Evolutionary conservation across 2,113 vertebrate species (phyloP).

Genomic region (Cricetomys ansorgei): DNA sequence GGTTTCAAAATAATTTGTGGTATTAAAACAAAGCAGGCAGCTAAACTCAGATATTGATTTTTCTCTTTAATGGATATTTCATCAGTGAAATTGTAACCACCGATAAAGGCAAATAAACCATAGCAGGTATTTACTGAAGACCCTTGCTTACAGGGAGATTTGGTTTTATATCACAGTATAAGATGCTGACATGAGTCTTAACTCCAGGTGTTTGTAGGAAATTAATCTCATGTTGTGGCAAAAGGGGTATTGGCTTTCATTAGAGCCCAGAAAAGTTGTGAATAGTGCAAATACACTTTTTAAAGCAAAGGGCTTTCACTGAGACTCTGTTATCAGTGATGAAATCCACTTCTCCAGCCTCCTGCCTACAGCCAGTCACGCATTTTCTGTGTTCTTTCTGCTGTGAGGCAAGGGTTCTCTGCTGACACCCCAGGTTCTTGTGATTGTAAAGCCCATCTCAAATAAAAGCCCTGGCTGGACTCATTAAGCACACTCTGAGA

Average conservation of each 20-base stretch:
- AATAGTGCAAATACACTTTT: constrained; percentile 60
- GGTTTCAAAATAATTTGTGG: constrained; percentile 72
- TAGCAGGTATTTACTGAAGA: constrained; percentile 54
- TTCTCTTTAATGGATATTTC: constrained; percentile 67
- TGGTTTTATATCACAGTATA: neutral
- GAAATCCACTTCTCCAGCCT: neutral
- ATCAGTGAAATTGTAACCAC: constrained; percentile 70
- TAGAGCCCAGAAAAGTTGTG: constrained; percentile 30
- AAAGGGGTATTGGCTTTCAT: neutral
- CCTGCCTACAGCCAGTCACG: neutral
- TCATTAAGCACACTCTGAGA: constrained; percentile 11
- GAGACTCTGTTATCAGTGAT: neutral
- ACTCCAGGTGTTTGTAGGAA: constrained; percentile 45
- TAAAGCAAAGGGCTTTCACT: neutral
- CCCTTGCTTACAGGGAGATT: constrained; percentile 28
- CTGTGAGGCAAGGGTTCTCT: neutral
- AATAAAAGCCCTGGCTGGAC: neutral
- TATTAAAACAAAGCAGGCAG: constrained; percentile 61
- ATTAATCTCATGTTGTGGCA: constrained; percentile 16
- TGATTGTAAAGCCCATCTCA: neutral
- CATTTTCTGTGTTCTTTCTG: neutral
- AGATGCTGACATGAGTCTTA: constrained; percentile 7
- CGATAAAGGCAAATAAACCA: constrained; percentile 55
- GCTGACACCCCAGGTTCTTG: neutral
- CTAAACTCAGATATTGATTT: constrained; percentile 75